Conservation (phyloP, 2,888 invertebrate genomes). For the Helleia helle region DNA sequence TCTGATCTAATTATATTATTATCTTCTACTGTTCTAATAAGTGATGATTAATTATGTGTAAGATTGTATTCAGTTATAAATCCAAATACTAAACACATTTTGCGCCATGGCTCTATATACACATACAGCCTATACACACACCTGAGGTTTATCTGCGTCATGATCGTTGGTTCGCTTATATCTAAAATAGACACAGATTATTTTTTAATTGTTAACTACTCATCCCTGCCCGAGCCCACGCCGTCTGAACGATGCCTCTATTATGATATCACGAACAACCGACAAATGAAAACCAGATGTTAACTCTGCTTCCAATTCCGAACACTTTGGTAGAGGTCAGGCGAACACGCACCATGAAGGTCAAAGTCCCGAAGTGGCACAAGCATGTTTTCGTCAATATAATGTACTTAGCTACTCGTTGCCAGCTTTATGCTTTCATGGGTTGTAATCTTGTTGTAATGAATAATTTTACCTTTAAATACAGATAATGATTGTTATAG, state of each 20-base stretch:
- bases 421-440: no score
- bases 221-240: background rate
- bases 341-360: background rate
- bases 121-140: no score
- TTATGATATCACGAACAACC: background rate
- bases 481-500: no score
- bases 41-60: no score
- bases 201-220: slow-evolving; percentile 3
- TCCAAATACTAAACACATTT: no score
- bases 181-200: background rate
- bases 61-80: no score
- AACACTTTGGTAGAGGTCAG: background rate
- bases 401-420: background rate
- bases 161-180: background rate
- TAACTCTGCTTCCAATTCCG: background rate
- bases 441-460: no score
- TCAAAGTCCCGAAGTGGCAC: background rate
- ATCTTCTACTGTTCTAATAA: no score
- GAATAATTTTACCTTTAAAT: no score
- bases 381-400: background rate
- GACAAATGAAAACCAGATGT: slow-evolving; percentile 2
- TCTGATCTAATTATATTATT: no score
- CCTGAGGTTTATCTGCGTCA: no score
- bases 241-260: background rate
- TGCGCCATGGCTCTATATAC: no score